Evolutionary conservation across 2,113 vertebrate species (phyloP).

Genomic region (Neodontobutis hainanensis): DNA sequence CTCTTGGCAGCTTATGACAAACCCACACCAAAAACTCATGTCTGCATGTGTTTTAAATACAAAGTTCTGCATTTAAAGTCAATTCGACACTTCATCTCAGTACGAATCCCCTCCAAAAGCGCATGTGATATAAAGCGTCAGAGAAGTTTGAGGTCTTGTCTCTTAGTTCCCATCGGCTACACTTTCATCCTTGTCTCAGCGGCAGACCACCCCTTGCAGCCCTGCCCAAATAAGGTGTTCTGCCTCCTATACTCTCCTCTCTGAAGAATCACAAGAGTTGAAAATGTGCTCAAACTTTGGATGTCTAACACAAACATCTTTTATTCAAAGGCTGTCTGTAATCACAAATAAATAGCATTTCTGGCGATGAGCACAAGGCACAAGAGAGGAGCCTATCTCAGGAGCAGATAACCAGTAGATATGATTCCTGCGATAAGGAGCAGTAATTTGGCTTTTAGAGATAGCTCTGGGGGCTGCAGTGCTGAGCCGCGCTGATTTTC

Average conservation of each 20-base stretch:
- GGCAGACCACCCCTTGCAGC: slow-evolving; percentile 73
- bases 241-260: slow-evolving; percentile 62
- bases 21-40: slow-evolving; percentile 52
- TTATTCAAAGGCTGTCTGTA: slow-evolving; percentile 78
- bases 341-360: slow-evolving; percentile 82
- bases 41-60: slow-evolving; percentile 59
- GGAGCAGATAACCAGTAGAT: slow-evolving; percentile 90
- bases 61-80: slow-evolving; percentile 73
- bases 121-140: slow-evolving; percentile 61
- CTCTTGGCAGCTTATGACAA: slow-evolving; percentile 57
- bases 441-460: slow-evolving; percentile 91
- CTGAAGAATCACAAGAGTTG: slow-evolving; percentile 71
- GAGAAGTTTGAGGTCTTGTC: slow-evolving; percentile 74
- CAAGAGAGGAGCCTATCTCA: slow-evolving; percentile 72
- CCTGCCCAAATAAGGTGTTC: slow-evolving; percentile 74
- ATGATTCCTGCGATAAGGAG: slow-evolving; percentile 94
- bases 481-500: slow-evolving; percentile 81
- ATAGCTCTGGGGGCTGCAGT: slow-evolving; percentile 89
- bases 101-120: slow-evolving; percentile 68
- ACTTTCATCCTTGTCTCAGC: slow-evolving; percentile 75
- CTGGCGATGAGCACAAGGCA: slow-evolving; percentile 68
- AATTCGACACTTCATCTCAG: slow-evolving; percentile 72
- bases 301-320: slow-evolving; percentile 77
- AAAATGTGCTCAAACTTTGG: slow-evolving; percentile 73
- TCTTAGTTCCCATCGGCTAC: slow-evolving; percentile 76